Conservation (phyloP, 1,140 invertebrate genomes). For the Amphibalanus amphitrite region DNA sequence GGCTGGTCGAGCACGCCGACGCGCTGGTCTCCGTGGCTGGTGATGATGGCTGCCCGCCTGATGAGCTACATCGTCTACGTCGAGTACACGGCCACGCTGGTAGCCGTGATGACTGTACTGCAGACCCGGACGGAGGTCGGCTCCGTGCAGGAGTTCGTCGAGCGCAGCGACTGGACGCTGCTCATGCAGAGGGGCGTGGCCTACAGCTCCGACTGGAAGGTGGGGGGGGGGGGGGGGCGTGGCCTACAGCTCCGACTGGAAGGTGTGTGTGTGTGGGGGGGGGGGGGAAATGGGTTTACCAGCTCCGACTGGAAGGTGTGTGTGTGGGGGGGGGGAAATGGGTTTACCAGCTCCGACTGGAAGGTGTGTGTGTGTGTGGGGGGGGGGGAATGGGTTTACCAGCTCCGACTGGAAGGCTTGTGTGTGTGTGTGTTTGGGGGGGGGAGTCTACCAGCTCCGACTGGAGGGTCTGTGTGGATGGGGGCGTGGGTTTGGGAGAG, state of each 20-base stretch:
- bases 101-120: neutral
- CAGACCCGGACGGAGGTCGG: neutral
- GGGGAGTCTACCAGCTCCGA: too few species aligned
- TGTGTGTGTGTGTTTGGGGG: too few species aligned
- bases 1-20: neutral
- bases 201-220: neutral
- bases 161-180: neutral
- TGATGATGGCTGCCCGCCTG: neutral
- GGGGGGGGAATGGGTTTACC: too few species aligned
- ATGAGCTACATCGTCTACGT: neutral
- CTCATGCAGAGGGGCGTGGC: neutral
- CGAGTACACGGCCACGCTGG: neutral
- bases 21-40: neutral
- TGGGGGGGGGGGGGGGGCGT: conserved; percentile 7
- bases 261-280: too few species aligned
- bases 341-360: too few species aligned
- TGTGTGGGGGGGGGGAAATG: too few species aligned
- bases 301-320: too few species aligned
- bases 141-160: neutral
- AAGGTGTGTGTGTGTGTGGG: too few species aligned
- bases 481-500: too few species aligned
- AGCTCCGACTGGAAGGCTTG: too few species aligned
- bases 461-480: too few species aligned
- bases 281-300: too few species aligned
- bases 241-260: neutral